Percentiles rank a stretch among this genome's conserved stretches.
These are phyloP conservation scores for Microplitis mediator DNA, from an alignment of 1,140 invertebrate genomes.

Conservation along the genomic window DNA sequence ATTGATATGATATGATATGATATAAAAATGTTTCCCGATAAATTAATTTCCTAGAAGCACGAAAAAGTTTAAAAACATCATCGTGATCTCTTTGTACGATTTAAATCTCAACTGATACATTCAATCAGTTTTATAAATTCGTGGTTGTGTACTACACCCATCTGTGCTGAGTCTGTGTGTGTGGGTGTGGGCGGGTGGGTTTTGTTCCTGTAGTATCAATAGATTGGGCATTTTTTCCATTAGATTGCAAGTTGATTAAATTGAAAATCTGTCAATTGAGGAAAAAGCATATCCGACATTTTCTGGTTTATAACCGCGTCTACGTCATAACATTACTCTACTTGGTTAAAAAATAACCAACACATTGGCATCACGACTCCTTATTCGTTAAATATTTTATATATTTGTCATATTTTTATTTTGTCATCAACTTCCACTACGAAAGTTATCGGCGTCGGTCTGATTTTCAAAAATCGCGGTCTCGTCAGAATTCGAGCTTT, in stretches of 20 bases:
- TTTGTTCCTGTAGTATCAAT: constrained; percentile 48
- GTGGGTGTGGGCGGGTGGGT: constrained; percentile 35
- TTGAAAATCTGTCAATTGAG: constrained; percentile 64
- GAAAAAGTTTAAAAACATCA: constrained; percentile 36
- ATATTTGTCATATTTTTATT: too few relatives aligned
- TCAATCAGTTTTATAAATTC: constrained; percentile 8
- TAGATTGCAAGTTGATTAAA: constrained; percentile 62
- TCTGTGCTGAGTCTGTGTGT: background rate
- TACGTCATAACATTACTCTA: too few relatives aligned
- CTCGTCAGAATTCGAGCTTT: too few relatives aligned
- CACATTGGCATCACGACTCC: too few relatives aligned
- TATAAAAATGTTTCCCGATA: constrained; percentile 45
- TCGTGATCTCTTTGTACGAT: constrained; percentile 40
- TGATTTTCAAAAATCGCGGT: too few relatives aligned
- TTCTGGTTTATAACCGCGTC: constrained; percentile 31
- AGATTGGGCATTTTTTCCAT: constrained; percentile 61
- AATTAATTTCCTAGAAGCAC: constrained; percentile 51
- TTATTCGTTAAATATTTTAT: too few relatives aligned
- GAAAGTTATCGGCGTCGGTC: too few relatives aligned
- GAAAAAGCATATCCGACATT: constrained; percentile 58
- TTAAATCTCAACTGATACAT: constrained; percentile 47
- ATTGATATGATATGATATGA: background rate
- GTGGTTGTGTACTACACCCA: background rate
- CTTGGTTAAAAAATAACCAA: too few relatives aligned
- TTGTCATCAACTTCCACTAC: too few relatives aligned